These are phyloP conservation scores for Ganaspis sp. DNA, from an alignment of 1,140 invertebrate species.

Conservation along the genomic window DNA sequence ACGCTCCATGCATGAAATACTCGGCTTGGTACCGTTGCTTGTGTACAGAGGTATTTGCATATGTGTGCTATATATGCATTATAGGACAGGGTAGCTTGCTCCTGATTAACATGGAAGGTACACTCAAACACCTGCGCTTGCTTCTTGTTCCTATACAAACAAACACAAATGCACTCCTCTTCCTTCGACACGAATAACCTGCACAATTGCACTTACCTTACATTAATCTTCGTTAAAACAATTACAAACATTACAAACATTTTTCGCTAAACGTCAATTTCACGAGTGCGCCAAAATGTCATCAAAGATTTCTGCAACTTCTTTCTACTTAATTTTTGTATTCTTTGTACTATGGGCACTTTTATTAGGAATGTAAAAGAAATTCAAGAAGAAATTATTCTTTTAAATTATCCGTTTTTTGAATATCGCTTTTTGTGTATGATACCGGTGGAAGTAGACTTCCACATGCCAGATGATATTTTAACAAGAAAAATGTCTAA, in stretches of 20 bases:
- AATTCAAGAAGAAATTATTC: too few species aligned
- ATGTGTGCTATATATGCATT: slow-evolving; percentile 33
- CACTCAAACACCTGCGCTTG: slow-evolving; percentile 21
- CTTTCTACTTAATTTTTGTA: too few species aligned
- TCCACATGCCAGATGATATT: background rate
- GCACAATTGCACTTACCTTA: slow-evolving; percentile 9
- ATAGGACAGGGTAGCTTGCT: slow-evolving; percentile 48
- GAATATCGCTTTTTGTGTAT: too few species aligned
- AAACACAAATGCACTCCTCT: background rate
- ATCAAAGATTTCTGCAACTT: slow-evolving; percentile 2
- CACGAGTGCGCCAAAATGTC: background rate
- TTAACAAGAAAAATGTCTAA: slow-evolving; percentile 48
- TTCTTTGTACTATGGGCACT: too few species aligned
- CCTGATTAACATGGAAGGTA: slow-evolving; percentile 30
- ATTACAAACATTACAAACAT: background rate
- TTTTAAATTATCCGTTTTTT: too few species aligned
- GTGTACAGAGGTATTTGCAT: slow-evolving; percentile 13
- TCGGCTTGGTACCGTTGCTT: slow-evolving; percentile 15
- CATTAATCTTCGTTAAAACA: slow-evolving; percentile 27
- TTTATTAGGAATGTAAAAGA: too few species aligned
- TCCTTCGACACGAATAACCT: slow-evolving; percentile 6
- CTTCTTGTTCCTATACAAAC: background rate
- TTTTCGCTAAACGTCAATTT: background rate
- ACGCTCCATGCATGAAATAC: slow-evolving; percentile 20
- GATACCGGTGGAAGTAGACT: slow-evolving; percentile 32